Conservation (phyloP, 2,888 invertebrate genomes). For the Copidosoma aretas region DNA sequence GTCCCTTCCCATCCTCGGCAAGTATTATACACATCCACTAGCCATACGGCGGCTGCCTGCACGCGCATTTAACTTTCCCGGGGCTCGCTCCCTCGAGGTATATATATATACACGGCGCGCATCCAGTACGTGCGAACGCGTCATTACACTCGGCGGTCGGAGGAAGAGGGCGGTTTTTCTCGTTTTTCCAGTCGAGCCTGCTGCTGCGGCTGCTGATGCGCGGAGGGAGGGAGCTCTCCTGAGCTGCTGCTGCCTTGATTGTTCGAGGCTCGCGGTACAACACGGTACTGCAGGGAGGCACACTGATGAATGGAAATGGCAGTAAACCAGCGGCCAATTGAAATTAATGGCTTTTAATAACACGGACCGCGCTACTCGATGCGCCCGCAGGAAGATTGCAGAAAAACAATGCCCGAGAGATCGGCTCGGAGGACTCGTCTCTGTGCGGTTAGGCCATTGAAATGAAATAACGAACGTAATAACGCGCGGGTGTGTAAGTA, state of each 20-base stretch:
- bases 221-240: background rate
- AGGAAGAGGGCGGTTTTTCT: conserved; percentile 17
- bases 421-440: too few species aligned
- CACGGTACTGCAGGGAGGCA: too few species aligned
- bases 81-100: background rate
- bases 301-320: conserved; percentile 32
- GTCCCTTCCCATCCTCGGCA: too few species aligned
- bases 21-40: too few species aligned
- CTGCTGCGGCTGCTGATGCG: background rate
- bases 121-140: conserved; percentile 3
- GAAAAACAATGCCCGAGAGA: background rate
- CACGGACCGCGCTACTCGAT: background rate
- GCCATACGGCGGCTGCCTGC: too few species aligned
- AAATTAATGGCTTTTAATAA: conserved; percentile 32
- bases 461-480: too few species aligned
- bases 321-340: conserved; percentile 25
- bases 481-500: too few species aligned
- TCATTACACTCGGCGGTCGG: conserved; percentile 21
- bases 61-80: too few species aligned
- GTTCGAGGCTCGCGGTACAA: conserved; percentile 30
- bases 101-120: background rate
- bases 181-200: conserved; percentile 20
- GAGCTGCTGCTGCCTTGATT: conserved; percentile 25
- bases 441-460: too few species aligned
- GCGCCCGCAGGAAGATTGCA: background rate